phyloP scores from a whole-genome alignment of 2,797 vertebrate species.

The Atherinosoma microstoma region DNA sequence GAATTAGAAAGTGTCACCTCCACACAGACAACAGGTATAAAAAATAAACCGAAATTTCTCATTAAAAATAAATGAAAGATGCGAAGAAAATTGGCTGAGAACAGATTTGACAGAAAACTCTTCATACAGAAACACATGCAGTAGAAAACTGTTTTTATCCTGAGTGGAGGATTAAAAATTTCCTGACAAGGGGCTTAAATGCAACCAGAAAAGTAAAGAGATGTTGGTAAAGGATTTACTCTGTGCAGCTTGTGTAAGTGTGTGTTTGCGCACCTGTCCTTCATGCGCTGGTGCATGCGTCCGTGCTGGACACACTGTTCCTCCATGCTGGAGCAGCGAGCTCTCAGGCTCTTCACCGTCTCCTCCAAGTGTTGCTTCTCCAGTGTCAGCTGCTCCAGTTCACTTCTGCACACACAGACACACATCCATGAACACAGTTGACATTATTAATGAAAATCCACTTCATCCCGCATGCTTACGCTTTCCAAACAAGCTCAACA shows the following conservation, averaged over 20 bases:
- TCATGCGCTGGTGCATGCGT: conserved; percentile 92
- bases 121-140: not conserved
- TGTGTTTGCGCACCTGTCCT: conserved; percentile 84
- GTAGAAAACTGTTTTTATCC: not conserved
- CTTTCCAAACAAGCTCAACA: no score
- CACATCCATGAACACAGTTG: conserved; percentile 1
- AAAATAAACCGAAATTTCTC: conserved; percentile 20
- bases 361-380: conserved; percentile 88
- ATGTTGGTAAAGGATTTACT: no score
- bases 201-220: no score
- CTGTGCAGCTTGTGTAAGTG: not conserved
- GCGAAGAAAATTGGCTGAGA: conserved; percentile 12
- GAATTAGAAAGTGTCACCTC: not conserved
- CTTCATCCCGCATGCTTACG: no score
- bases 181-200: not conserved
- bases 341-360: conserved; percentile 86
- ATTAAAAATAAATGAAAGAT: conserved; percentile 31
- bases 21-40: conserved; percentile 14
- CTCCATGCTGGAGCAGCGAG: conserved; percentile 89
- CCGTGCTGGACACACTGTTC: conserved; percentile 94
- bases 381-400: conserved; percentile 87
- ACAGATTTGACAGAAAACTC: conserved; percentile 35
- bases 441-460: not conserved
- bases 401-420: conserved; percentile 76
- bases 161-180: not conserved